A percentile compares a stretch with the other conserved stretches of the same genome.
Evolutionary conservation across 2,113 vertebrate species (phyloP).

Genomic region (Aplodontia rufa): DNA sequence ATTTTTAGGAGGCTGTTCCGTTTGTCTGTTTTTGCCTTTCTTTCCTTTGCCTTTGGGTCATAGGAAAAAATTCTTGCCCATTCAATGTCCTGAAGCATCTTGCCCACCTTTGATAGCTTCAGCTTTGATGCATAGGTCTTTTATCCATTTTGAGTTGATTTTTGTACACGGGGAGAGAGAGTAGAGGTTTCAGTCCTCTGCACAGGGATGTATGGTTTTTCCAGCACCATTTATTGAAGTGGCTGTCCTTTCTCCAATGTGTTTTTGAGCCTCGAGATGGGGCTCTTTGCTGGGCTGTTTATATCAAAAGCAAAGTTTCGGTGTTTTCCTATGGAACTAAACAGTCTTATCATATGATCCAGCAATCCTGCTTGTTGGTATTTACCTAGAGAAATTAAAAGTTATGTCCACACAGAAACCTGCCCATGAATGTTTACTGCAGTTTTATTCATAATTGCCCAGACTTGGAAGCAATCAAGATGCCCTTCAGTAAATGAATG

Average conservation of each 20-base stretch:
- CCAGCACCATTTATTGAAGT: neutral
- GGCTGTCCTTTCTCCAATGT: neutral
- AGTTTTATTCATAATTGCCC: neutral
- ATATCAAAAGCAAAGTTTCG: neutral
- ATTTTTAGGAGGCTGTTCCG: neutral
- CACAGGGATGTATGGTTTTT: neutral
- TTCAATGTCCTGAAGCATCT: neutral
- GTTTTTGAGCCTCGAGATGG: neutral
- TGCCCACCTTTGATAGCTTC: neutral
- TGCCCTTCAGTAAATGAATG: neutral
- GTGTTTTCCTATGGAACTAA: neutral
- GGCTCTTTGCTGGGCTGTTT: neutral
- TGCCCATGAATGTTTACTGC: neutral
- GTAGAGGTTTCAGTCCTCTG: neutral
- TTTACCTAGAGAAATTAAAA: neutral
- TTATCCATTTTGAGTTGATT: neutral
- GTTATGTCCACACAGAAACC: neutral
- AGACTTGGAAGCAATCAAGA: neutral
- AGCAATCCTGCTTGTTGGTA: neutral
- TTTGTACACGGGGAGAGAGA: neutral
- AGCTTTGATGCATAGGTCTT: neutral
- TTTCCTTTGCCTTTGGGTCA: neutral
- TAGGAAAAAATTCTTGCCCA: neutral
- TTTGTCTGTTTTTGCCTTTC: neutral
- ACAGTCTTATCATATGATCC: neutral